A percentile compares a stretch with the other conserved stretches of the same genome.
Evolutionary conservation across 64 coral and sea anemone genomes (phyloP).

Genomic region (Actinia equina): DNA sequence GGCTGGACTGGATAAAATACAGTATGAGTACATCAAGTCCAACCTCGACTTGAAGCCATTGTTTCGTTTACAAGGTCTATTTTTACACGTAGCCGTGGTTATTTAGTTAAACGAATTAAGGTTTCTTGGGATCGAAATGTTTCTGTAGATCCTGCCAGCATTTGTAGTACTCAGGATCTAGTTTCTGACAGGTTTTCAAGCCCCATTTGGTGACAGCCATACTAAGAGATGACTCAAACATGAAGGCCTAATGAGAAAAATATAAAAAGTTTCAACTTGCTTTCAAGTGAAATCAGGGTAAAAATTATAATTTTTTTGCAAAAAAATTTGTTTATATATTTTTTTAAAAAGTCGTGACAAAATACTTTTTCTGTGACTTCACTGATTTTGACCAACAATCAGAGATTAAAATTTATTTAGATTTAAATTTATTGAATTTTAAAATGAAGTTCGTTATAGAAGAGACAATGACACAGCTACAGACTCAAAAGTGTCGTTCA

Average conservation of each 20-base stretch:
- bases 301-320: too few species aligned
- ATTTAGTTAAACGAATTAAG: background rate
- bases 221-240: conserved; percentile 93
- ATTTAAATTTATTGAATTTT: too few species aligned
- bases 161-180: conserved; percentile 89
- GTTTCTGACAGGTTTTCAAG: conserved; percentile 74
- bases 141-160: conserved; percentile 77
- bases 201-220: conserved; percentile 93
- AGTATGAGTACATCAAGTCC: background rate
- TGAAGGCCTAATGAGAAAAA: conserved; percentile 68
- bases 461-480: too few species aligned
- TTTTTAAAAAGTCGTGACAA: too few species aligned
- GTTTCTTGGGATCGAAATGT: conserved; percentile 65
- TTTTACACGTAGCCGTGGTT: background rate
- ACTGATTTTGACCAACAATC: too few species aligned
- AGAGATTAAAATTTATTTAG: too few species aligned
- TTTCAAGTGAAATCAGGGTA: too few species aligned
- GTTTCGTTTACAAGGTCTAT: too few species aligned
- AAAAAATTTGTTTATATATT: too few species aligned
- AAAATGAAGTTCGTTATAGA: too few species aligned
- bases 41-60: background rate
- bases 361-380: too few species aligned
- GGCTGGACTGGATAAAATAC: background rate
- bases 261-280: background rate
- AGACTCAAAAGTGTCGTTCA: too few species aligned